Conservation (phyloP, 2,797 vertebrate genomes). For the Erpetoichthys calabaricus region DNA sequence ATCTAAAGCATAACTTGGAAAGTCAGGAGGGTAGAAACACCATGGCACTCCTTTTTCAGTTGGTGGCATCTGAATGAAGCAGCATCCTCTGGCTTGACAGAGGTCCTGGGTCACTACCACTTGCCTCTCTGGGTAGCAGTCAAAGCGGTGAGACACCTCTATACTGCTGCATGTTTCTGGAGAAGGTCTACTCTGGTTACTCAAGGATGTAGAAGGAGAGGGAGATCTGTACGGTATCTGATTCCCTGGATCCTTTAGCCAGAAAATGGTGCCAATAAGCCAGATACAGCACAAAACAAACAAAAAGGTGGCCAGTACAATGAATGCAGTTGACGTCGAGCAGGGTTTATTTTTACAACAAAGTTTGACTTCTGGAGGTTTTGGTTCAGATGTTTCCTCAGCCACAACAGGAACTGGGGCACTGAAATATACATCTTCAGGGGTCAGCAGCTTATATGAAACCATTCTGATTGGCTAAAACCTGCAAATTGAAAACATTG, state of each 20-base stretch:
- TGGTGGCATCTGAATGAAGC: constrained; percentile 41
- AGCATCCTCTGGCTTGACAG: constrained; percentile 66
- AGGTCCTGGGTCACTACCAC: constrained; percentile 58
- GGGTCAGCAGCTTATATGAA: constrained; percentile 26
- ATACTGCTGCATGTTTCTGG: constrained; percentile 35
- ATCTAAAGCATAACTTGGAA: constrained; percentile 60
- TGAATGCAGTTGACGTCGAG: constrained; percentile 34
- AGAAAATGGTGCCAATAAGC: constrained; percentile 48
- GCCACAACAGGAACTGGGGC: constrained; percentile 26
- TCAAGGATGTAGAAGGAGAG: constrained; percentile 14
- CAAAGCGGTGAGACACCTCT: constrained; percentile 53
- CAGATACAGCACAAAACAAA: constrained; percentile 42
- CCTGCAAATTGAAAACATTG: background rate
- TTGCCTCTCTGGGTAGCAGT: constrained; percentile 64
- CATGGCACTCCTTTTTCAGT: constrained; percentile 52
- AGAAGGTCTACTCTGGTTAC: background rate
- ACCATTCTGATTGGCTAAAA: constrained; percentile 16
- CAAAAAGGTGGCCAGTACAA: constrained; percentile 41
- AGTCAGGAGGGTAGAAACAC: constrained; percentile 70
- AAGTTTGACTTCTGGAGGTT: constrained; percentile 24
- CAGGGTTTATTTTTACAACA: constrained; percentile 33
- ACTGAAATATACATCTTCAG: constrained; percentile 25
- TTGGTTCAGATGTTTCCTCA: constrained; percentile 14
- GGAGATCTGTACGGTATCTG: constrained; percentile 22
- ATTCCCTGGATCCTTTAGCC: constrained; percentile 35